Evolutionary conservation across 2,113 vertebrate genomes (phyloP).

Genomic region (Petroica traversi): DNA sequence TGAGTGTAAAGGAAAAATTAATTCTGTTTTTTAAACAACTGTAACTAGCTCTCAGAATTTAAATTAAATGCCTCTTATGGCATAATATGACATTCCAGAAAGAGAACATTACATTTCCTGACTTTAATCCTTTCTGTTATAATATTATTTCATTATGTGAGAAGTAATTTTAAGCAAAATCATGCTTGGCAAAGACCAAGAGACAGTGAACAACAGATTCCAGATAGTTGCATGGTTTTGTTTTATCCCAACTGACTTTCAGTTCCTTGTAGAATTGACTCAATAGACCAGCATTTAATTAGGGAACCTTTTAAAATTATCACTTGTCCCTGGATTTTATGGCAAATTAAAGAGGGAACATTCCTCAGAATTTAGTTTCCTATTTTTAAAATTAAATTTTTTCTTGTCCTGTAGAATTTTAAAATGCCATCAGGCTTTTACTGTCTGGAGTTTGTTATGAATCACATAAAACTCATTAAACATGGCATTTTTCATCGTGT

Average conservation of each 20-base stretch:
- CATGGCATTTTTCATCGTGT: constrained; percentile 12
- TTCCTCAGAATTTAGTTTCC: constrained; percentile 1
- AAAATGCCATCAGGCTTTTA: constrained; percentile 10
- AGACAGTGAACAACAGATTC: neutral
- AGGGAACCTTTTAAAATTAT: neutral
- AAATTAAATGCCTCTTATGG: neutral
- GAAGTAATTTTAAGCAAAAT: neutral
- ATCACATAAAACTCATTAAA: constrained; percentile 18
- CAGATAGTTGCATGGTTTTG: neutral
- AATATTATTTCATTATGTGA: neutral
- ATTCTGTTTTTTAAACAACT: neutral
- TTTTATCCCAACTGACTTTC: neutral
- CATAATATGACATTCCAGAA: neutral
- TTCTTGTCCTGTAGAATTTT: neutral
- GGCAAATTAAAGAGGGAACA: neutral
- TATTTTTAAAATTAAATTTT: neutral
- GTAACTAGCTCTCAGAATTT: neutral
- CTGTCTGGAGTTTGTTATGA: neutral
- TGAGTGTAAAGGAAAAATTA: neutral
- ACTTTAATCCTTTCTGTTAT: neutral
- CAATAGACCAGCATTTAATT: constrained; percentile 1
- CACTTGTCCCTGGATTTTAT: neutral
- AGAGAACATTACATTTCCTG: neutral
- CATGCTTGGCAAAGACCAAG: neutral
- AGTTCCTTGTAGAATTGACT: neutral